Evolutionary conservation across 2,797 vertebrate genomes (phyloP), one percentile per base, ranked within the genome.

Genomic region (Hydrolagus colliei): DNA sequence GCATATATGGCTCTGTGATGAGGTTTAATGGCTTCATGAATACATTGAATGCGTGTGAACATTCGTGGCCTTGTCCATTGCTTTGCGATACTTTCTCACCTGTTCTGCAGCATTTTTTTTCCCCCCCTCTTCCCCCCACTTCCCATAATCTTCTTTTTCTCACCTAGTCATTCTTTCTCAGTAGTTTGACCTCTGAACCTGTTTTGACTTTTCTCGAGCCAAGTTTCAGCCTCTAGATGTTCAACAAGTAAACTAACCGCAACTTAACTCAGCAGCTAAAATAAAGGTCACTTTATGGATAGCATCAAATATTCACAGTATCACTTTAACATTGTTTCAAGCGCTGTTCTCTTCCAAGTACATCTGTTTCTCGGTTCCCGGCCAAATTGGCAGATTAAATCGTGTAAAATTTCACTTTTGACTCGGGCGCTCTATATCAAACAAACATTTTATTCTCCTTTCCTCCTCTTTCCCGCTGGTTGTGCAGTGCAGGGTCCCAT

Each of bases 1-100:
- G 41, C 41, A 52, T n/a, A n/a, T 2, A 52, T 52, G 41, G 41
- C 41, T 5, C 41, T 52, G 5, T 41, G n/a, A 63, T 84, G 32
- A 82, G 27, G 20, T 82, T 82, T 82, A 82, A 68, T 82, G 67
- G 79, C 27, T 68, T 35, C 27, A 41, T 68, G 67, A 82, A 41
- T 35, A 18, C 9, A 4, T 4, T 9, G 1, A 1, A n/a, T n/a
- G 9, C n/a, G 35, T 35, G 22, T 18, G 63, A 82, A 13, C 27
- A 9, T 16, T 10, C 16, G 22, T 14, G 11, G 4, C 18, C 32
- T 71, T 84, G 11, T 8, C 35, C 41, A 84, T 71, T 71, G 2
- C 61, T 2, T 84, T 32, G 16, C 18, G 68, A 68, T 71, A 13
- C 12, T 65, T 63, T 27, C 20, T 52, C 12, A 41, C 32, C 65